Evolutionary conservation across 2,797 vertebrate genomes (phyloP).

Genomic region (Corythornis leucogaster): DNA sequence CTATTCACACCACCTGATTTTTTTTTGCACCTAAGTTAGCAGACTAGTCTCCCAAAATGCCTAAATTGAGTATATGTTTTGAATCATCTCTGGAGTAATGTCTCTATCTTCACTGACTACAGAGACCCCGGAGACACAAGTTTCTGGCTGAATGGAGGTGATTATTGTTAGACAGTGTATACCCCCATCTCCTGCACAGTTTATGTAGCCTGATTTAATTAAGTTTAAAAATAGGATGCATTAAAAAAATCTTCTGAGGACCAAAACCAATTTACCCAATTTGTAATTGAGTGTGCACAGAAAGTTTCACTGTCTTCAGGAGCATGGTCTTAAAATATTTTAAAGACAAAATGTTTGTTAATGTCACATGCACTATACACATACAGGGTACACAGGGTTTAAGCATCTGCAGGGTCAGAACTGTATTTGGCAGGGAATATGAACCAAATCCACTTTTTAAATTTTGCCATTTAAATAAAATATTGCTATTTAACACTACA

Average conservation of each 20-base stretch:
- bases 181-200: background rate
- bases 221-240: background rate
- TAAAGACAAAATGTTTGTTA: background rate
- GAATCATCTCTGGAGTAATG: background rate
- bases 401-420: background rate
- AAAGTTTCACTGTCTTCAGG: background rate
- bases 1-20: background rate
- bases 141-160: background rate
- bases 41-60: background rate
- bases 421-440: background rate
- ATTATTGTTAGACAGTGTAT: background rate
- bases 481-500: background rate
- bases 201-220: background rate
- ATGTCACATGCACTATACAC: background rate
- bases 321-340: background rate
- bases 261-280: background rate
- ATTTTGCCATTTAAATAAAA: background rate
- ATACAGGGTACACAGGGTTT: background rate
- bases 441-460: background rate
- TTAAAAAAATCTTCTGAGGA: background rate
- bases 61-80: background rate
- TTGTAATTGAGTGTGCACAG: background rate
- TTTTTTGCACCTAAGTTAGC: background rate
- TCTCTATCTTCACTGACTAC: background rate
- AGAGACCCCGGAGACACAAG: background rate